Evolutionary conservation across 2,888 invertebrate species (phyloP).

Genomic region (Parnassius apollo): DNA sequence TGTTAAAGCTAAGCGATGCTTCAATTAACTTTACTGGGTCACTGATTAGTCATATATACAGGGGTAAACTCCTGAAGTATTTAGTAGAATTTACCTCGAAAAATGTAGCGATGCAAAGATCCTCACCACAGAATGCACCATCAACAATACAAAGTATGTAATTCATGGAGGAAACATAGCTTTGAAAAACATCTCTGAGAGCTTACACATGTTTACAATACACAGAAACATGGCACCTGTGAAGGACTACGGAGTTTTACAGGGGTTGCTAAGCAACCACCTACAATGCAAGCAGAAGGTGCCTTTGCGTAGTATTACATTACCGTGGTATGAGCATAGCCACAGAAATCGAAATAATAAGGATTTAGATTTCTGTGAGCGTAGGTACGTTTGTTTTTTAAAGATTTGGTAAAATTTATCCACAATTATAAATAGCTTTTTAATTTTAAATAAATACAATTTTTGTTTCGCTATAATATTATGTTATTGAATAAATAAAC

Average conservation of each 20-base stretch:
- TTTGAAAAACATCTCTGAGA: slow-evolving; percentile 44
- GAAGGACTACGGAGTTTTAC: slow-evolving; percentile 43
- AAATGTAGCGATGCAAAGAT: neutral
- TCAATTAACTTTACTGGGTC: slow-evolving; percentile 2
- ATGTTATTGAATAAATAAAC: no score
- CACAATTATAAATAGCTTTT: no score
- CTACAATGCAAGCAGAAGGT: slow-evolving; percentile 6
- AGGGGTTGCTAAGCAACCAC: slow-evolving; percentile 56
- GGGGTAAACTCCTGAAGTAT: neutral
- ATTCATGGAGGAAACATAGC: slow-evolving; percentile 57
- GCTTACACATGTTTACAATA: slow-evolving; percentile 46
- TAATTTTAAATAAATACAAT: no score
- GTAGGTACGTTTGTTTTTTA: no score
- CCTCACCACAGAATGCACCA: slow-evolving; percentile 1
- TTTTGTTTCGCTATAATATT: no score
- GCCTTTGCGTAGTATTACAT: neutral
- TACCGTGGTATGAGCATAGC: neutral
- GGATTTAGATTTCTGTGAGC: no score
- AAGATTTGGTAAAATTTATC: no score
- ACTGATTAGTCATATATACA: slow-evolving; percentile 16
- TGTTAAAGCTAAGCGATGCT: neutral
- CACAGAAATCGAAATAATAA: no score
- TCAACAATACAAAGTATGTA: slow-evolving; percentile 22
- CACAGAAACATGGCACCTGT: slow-evolving; percentile 38
- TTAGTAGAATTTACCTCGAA: slow-evolving; percentile 13